Evolutionary conservation across 2,113 vertebrate species (phyloP).

Genomic region (Heteronetta atricapilla): DNA sequence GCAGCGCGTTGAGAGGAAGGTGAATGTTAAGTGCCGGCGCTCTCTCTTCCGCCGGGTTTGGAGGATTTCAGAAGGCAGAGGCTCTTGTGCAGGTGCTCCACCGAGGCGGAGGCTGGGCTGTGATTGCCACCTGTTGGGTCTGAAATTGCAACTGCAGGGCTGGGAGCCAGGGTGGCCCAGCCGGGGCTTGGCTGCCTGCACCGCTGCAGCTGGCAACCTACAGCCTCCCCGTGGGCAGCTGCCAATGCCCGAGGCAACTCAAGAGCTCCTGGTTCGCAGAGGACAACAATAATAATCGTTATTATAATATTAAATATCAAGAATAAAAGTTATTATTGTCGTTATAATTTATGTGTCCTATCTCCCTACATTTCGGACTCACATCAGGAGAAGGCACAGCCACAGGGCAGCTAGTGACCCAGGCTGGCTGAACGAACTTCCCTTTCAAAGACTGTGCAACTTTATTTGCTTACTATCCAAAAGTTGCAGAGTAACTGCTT

Average conservation of each 20-base stretch:
- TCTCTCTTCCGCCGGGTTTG: accelerated
- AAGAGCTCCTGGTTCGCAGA: background rate
- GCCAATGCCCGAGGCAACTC: too few relatives aligned
- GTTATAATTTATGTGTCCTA: background rate
- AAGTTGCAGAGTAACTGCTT: background rate
- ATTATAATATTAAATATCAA: background rate
- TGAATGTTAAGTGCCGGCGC: background rate
- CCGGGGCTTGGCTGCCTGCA: too few relatives aligned
- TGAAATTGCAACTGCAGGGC: background rate
- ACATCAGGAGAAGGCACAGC: too few relatives aligned
- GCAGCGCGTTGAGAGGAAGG: background rate
- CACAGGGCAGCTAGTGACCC: background rate
- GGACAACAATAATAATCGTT: background rate
- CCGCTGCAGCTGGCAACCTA: background rate
- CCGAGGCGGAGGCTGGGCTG: background rate
- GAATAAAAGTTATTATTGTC: background rate
- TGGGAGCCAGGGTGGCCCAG: background rate
- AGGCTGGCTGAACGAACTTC: background rate
- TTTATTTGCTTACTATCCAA: background rate
- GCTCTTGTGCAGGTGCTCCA: background rate
- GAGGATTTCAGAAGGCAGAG: background rate
- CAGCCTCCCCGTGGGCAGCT: background rate
- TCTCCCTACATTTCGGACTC: background rate
- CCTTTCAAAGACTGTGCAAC: background rate
- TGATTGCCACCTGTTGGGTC: constrained; percentile 49